These are phyloP conservation scores for Himalopsyche anomala DNA, from an alignment of 2,888 invertebrate genomes.

Conservation along the genomic window DNA sequence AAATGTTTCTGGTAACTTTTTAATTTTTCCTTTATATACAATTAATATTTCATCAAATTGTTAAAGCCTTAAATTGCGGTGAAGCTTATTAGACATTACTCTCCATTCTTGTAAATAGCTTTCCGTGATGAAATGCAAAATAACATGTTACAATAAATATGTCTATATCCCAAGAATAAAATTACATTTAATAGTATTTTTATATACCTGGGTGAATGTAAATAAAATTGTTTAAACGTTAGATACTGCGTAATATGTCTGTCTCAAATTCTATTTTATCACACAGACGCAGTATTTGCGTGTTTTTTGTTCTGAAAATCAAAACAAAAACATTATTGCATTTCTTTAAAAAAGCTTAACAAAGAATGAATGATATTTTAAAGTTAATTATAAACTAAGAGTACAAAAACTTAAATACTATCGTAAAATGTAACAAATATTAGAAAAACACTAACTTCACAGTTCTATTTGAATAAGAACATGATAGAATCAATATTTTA, in stretches of 20 bases:
- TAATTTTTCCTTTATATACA: too few species aligned
- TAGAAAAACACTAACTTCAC: too few species aligned
- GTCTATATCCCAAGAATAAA: slow-evolving; percentile 16
- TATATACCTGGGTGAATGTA: slow-evolving; percentile 26
- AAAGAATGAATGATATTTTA: background rate
- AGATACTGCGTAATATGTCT: slow-evolving; percentile 17
- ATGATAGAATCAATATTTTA: too few species aligned
- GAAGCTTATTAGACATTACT: background rate
- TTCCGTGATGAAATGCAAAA: slow-evolving; percentile 5
- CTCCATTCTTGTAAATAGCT: slow-evolving; percentile 16
- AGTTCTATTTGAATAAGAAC: too few species aligned
- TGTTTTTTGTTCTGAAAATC: slow-evolving; percentile 28
- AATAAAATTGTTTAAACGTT: slow-evolving; percentile 16
- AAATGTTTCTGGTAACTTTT: too few species aligned
- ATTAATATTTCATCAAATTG: too few species aligned
- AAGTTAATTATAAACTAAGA: too few species aligned
- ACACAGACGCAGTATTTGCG: slow-evolving; percentile 24
- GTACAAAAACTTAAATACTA: background rate
- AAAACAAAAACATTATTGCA: slow-evolving; percentile 34
- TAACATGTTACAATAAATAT: background rate
- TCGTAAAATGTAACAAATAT: too few species aligned
- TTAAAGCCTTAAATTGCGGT: background rate
- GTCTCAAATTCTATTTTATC: slow-evolving; percentile 22
- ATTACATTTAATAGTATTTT: background rate
- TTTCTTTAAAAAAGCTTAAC: slow-evolving; percentile 26